Evolutionary conservation across 2,888 invertebrate species (phyloP).

Genomic region (Linnaemya tessellans): DNA sequence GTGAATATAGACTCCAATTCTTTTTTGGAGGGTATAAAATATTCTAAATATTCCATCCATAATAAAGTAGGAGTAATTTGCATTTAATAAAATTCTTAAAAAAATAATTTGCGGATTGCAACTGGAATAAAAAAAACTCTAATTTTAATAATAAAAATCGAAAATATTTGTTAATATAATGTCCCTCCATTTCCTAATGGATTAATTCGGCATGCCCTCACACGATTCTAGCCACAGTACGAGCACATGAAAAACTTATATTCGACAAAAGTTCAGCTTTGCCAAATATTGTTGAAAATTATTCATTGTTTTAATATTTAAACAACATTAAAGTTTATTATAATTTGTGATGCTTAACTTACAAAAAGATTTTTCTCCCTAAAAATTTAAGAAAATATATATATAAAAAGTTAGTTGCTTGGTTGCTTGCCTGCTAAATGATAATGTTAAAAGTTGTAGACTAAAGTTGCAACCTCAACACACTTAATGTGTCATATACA

Average conservation of each 20-base stretch:
- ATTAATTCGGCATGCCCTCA: neutral
- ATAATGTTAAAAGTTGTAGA: slow-evolving; percentile 48
- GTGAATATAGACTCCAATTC: too few relatives aligned
- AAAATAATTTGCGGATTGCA: too few relatives aligned
- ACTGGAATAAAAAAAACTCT: too few relatives aligned
- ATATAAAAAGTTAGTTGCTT: slow-evolving; percentile 9
- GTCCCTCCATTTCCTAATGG: neutral
- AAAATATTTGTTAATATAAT: too few relatives aligned
- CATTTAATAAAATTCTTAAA: too few relatives aligned
- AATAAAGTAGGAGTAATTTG: too few relatives aligned
- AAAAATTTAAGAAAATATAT: slow-evolving; percentile 1
- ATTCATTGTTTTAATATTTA: slow-evolving; percentile 63
- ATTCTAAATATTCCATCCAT: too few relatives aligned
- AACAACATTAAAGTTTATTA: slow-evolving; percentile 55
- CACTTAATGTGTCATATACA: slow-evolving; percentile 24
- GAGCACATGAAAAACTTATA: neutral
- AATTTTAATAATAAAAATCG: too few relatives aligned
- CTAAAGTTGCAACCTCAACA: slow-evolving; percentile 59
- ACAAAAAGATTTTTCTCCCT: slow-evolving; percentile 36
- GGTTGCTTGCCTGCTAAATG: slow-evolving; percentile 37
- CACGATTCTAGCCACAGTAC: neutral
- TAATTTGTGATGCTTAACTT: slow-evolving; percentile 48
- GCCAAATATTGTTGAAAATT: slow-evolving; percentile 54
- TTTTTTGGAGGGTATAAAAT: too few relatives aligned
- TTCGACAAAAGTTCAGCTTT: slow-evolving; percentile 31